These are phyloP conservation scores for Nudaria mundana DNA, from an alignment of 2,888 invertebrate species.

Conservation along the genomic window DNA sequence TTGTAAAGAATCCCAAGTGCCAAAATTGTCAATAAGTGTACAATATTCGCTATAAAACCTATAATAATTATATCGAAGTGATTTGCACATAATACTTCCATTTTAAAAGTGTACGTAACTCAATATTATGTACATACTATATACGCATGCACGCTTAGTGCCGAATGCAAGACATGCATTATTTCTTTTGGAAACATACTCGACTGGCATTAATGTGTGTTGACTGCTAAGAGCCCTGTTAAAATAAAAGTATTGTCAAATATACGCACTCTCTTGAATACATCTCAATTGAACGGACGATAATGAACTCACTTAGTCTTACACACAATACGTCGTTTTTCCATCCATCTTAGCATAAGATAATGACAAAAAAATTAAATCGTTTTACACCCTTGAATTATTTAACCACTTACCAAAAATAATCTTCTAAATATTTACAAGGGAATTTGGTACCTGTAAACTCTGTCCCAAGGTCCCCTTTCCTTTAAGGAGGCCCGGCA, in stretches of 20 bases:
- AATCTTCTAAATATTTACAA: conserved; percentile 34
- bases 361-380: conserved; percentile 71
- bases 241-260: conserved; percentile 78
- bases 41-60: conserved; percentile 45
- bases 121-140: conserved; percentile 63
- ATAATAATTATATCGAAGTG: conserved; percentile 42
- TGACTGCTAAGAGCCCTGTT: conserved; percentile 82
- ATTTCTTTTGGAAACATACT: conserved; percentile 77
- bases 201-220: conserved; percentile 81
- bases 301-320: conserved; percentile 79
- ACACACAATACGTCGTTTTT: conserved; percentile 79
- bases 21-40: conserved; percentile 51
- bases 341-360: conserved; percentile 79
- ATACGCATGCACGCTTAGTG: conserved; percentile 76
- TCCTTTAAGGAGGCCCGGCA: conserved; percentile 87
- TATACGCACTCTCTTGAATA: conserved; percentile 68
- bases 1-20: conserved; percentile 44
- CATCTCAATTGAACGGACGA: conserved; percentile 69
- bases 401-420: conserved; percentile 68
- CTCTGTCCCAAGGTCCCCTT: conserved; percentile 91
- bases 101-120: conserved; percentile 54
- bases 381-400: conserved; percentile 66
- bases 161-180: conserved; percentile 76
- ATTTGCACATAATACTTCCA: conserved; percentile 52
- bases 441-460: conserved; percentile 82